Evolutionary conservation across 2,888 invertebrate genomes (phyloP).

Genomic region (Eudemis profundana): DNA sequence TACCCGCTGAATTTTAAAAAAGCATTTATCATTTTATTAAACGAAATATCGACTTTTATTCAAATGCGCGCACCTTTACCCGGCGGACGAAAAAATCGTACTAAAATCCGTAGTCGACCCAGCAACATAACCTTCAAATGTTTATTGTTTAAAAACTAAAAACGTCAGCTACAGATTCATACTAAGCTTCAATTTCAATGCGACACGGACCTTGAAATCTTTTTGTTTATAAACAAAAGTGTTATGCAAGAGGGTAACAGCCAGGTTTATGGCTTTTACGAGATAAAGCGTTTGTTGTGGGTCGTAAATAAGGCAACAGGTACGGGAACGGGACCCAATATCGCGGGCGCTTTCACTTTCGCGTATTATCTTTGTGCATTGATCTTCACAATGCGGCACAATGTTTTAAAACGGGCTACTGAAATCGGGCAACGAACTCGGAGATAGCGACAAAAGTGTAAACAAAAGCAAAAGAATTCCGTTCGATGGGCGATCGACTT

Average conservation of each 20-base stretch:
- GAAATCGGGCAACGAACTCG: slow-evolving; percentile 40
- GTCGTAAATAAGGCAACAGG: slow-evolving; percentile 86
- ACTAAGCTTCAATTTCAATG: slow-evolving; percentile 11
- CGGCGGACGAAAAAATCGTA: slow-evolving; percentile 62
- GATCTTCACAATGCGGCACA: slow-evolving; percentile 58
- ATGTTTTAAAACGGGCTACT: slow-evolving; percentile 47
- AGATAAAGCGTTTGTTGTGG: slow-evolving; percentile 85
- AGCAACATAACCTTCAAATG: slow-evolving; percentile 2
- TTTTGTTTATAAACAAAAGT: slow-evolving; percentile 84
- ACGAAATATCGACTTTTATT: slow-evolving; percentile 46
- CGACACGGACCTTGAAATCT: slow-evolving; percentile 71
- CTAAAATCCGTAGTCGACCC: slow-evolving; percentile 60
- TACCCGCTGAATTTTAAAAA: slow-evolving; percentile 67
- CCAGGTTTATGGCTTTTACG: slow-evolving; percentile 81
- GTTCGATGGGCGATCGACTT: not conserved
- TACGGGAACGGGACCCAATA: slow-evolving; percentile 79
- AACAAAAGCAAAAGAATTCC: slow-evolving; percentile 18
- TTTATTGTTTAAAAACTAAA: slow-evolving; percentile 26
- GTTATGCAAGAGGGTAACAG: slow-evolving; percentile 81
- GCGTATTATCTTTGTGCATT: slow-evolving; percentile 75
- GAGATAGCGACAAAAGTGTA: slow-evolving; percentile 17
- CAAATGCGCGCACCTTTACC: slow-evolving; percentile 57
- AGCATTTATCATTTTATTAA: slow-evolving; percentile 52
- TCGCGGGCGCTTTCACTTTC: slow-evolving; percentile 81
- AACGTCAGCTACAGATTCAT: not conserved